A percentile compares a stretch with the other conserved stretches of the same genome.
These are phyloP conservation scores for Paraplagusia blochii DNA, from an alignment of 2,113 vertebrate species.

Conservation along the genomic window DNA sequence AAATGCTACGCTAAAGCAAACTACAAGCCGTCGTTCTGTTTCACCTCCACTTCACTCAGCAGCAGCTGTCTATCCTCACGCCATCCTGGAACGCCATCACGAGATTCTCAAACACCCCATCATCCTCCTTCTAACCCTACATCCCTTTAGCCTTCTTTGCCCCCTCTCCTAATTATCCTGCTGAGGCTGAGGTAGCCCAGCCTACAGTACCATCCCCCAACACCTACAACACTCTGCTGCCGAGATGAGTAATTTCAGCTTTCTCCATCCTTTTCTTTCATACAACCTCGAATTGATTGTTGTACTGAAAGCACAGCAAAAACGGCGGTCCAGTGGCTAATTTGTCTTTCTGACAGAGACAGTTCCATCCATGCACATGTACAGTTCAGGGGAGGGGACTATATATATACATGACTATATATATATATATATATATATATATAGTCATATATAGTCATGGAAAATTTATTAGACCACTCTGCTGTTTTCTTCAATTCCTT, in stretches of 20 bases:
- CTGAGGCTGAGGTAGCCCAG: slow-evolving; percentile 52
- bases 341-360: slow-evolving; percentile 68
- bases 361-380: slow-evolving; percentile 15
- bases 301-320: slow-evolving; percentile 69
- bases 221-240: slow-evolving; percentile 31
- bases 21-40: slow-evolving; percentile 21
- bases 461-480: no score
- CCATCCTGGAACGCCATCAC: slow-evolving; percentile 53
- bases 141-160: neutral
- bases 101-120: slow-evolving; percentile 62
- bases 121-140: slow-evolving; percentile 8
- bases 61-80: slow-evolving; percentile 51
- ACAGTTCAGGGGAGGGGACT: no score
- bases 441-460: no score
- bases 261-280: slow-evolving; percentile 65
- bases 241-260: slow-evolving; percentile 77
- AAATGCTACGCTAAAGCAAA: slow-evolving; percentile 46
- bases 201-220: slow-evolving; percentile 55
- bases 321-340: slow-evolving; percentile 68
- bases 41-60: slow-evolving; percentile 26
- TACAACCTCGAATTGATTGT: slow-evolving; percentile 74
- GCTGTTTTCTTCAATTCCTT: no score
- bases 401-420: no score
- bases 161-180: slow-evolving; percentile 66
- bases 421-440: no score